Evolutionary conservation across 1,140 invertebrate species (phyloP), one percentile per base, ranked within the genome.

Genomic region (Trichogramma pretiosum): DNA sequence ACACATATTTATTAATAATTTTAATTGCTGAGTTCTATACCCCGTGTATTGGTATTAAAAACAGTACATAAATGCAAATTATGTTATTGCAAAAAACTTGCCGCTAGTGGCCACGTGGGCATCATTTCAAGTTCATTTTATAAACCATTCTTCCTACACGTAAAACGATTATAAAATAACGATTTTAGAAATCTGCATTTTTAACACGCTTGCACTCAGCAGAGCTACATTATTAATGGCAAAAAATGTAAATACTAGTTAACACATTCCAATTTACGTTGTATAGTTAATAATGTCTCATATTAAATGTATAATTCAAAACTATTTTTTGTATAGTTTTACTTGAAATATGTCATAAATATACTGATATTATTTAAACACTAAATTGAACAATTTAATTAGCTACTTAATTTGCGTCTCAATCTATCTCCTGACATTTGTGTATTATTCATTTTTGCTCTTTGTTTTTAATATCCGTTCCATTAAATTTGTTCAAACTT

Each of bases 251-350:
- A 72, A 69, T 72, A 72, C 14, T 47, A 52, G 43, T 51, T 46
- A 46, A 51, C 43, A 51, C 49, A 51, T 51, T 51, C 49, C 49
- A 51, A 37, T 51, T 46, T 51, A 51, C 26, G 38, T 69, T 69
- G 62, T 72, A 66, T 67, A 70, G 64, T 56, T 46, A 69, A 67
- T 67, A 68, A 67, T n/a, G n/a, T n/a, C n/a, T 60, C 55, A 67
- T 51, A 44, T 51, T 51, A 51, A 51, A 51, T 51, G 41, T 51
- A 33, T 51, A 46, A 51, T 51, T 46, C 41, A 23, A 51, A 26
- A 51, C 40, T 71, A 70, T 69, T 69, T 70, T 65, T 68, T 64
- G 69, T 43, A 46, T 46, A 41, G 46, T 37, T 46, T 51, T 71
- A 65, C 62, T 56, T 60, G 58, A 63, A 52, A 58, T 58, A 50